phyloP scores from a whole-genome alignment of 2,113 vertebrate species.

The Cebidichthys violaceus region DNA sequence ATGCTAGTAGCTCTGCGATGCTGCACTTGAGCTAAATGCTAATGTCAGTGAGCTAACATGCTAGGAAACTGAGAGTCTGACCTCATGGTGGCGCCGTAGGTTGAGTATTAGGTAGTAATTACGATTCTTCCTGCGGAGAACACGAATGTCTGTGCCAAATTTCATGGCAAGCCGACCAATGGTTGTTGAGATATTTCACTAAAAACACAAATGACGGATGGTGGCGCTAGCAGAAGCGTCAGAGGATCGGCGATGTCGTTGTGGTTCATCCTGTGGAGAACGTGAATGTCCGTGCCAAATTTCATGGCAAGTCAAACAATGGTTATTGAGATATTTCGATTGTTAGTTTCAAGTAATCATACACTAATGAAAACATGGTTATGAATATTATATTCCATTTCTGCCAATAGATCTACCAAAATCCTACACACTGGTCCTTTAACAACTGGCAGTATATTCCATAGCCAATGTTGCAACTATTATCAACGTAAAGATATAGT shows the following conservation, averaged over 20 bases:
- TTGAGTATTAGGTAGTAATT: no score
- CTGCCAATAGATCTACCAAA: no score
- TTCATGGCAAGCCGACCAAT: background rate
- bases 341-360: no score
- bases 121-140: background rate
- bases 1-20: background rate
- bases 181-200: background rate
- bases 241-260: background rate
- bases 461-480: no score
- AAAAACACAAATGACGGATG: background rate
- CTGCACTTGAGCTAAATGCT: background rate
- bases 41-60: background rate
- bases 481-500: no score
- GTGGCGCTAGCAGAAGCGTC: background rate
- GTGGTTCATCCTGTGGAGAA: background rate
- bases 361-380: no score
- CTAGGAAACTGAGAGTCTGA: background rate
- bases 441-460: no score
- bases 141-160: no score
- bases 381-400: no score
- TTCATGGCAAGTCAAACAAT: background rate
- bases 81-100: background rate
- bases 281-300: background rate
- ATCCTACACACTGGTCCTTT: no score
- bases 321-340: background rate